Base-by-base conservation (phyloP, 2,888 invertebrate species). In the Incurvaria masculella region DNA sequence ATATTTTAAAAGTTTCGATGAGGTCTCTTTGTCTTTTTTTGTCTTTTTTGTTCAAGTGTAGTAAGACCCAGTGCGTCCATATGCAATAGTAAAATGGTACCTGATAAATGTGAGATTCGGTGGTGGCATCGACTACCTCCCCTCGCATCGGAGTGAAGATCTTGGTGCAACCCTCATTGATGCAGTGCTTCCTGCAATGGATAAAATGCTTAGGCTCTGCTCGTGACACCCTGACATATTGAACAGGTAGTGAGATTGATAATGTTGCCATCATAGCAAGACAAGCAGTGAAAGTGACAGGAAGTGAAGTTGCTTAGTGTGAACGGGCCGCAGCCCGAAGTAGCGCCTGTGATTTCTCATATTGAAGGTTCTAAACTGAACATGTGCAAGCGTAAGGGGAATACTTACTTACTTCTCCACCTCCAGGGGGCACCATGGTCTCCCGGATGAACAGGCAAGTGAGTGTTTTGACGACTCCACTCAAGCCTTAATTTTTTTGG, bases 31-130 rank as follows among this genome's bases (percentile, higher is more conserved):
- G n/a, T n/a, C n/a, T n/a, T n/a, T n/a, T n/a, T n/a, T n/a, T n/a
- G n/a, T n/a, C n/a, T n/a, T n/a, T n/a, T n/a, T n/a, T n/a, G n/a
- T n/a, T n/a, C n/a, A n/a, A n/a, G n/a, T n/a, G n/a, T n/a, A n/a
- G n/a, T n/a, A n/a, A n/a, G n/a, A n/a, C n/a, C n/a, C n/a, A n/a
- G n/a, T n/a, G n/a, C n/a, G n/a, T n/a, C n/a, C n/a, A n/a, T n/a
- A n/a, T n/a, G n/a, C n/a, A n/a, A n/a, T n/a, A n/a, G n/a, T n/a
- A n/a, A n/a, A n/a, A 4, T 23, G 50, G 51, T 63, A 93, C 94
- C 82, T 98, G 98, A 69, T 96, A 98, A 58, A 99, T 99, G 61
- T 97, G 94, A 0, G 95, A 94, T 70, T 99, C 98, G 0, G 96
- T 96, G 0, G 99, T 98, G 0, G 94, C 97, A 67, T 99, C 98